These are phyloP conservation scores for Sinocyclocheilus grahami DNA, from an alignment of 2,113 vertebrate genomes.

Conservation along the genomic window DNA sequence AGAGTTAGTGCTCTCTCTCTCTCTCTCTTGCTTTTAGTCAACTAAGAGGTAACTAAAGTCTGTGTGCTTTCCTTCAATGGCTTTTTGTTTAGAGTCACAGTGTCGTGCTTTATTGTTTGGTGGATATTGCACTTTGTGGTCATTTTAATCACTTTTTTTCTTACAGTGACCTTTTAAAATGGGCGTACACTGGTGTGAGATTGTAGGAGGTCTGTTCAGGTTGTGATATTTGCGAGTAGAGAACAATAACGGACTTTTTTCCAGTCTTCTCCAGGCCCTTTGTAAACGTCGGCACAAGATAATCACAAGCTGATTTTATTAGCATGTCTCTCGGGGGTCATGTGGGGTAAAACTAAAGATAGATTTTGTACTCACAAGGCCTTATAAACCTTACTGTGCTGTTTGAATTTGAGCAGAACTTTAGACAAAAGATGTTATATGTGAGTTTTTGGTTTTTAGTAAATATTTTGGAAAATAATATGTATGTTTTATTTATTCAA, in stretches of 20 bases:
- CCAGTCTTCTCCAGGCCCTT: not conserved
- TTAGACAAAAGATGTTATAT: slow-evolving; percentile 1
- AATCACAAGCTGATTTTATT: slow-evolving; percentile 42
- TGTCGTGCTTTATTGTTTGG: not conserved
- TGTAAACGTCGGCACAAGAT: slow-evolving; percentile 10
- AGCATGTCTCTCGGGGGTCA: not conserved
- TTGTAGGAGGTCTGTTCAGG: slow-evolving; percentile 7
- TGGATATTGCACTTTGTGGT: not conserved
- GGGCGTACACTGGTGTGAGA: not conserved
- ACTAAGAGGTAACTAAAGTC: not conserved
- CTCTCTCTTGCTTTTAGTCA: not conserved
- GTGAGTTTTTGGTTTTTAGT: not conserved
- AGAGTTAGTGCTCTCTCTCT: not conserved
- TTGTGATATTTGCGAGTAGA: not conserved
- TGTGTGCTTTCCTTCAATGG: not conserved
- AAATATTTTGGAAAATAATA: too few relatives aligned
- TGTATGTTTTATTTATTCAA: too few relatives aligned
- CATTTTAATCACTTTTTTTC: not conserved
- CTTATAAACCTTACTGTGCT: not conserved
- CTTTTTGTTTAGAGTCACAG: not conserved
- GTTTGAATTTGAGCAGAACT: too few relatives aligned
- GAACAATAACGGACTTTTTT: slow-evolving; percentile 5
- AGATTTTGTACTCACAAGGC: not conserved
- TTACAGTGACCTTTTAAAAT: slow-evolving; percentile 1
- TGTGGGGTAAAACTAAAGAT: slow-evolving; percentile 6